Evolutionary conservation across 2,113 vertebrate genomes (phyloP).

Genomic region (Mus pahari): DNA sequence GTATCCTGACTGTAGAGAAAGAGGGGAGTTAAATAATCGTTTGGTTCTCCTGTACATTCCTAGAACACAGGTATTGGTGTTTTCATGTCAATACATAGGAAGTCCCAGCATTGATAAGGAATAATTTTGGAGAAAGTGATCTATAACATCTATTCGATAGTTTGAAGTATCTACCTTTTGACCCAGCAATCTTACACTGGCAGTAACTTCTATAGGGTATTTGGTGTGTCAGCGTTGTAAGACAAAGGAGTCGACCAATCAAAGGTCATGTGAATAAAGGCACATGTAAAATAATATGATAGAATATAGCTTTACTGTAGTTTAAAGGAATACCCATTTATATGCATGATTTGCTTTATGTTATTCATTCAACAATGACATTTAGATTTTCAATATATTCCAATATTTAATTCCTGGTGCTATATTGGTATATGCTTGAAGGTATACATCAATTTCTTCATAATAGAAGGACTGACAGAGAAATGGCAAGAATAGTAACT

Average conservation of each 20-base stretch:
- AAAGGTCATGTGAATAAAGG: constrained; percentile 36
- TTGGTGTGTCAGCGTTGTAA: not conserved
- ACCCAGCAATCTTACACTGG: not conserved
- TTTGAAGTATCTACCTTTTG: not conserved
- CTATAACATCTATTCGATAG: not conserved
- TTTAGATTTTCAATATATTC: constrained; percentile 7
- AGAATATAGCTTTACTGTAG: not conserved
- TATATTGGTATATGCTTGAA: not conserved
- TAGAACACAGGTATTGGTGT: not conserved
- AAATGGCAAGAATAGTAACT: not conserved
- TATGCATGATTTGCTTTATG: not conserved
- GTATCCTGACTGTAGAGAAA: not conserved
- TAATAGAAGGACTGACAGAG: not conserved
- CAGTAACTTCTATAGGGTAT: not conserved
- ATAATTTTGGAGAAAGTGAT: constrained; percentile 6
- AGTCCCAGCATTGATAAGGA: not conserved
- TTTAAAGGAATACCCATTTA: not conserved
- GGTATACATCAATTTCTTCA: not conserved
- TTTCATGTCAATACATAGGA: not conserved
- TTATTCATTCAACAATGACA: not conserved
- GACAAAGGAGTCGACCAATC: constrained; percentile 11
- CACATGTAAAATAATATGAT: not conserved
- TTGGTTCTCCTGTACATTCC: not conserved
- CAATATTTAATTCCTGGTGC: not conserved
- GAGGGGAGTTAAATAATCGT: not conserved